Percentiles rank a stretch among this genome's conserved stretches.
Evolutionary conservation across 2,888 invertebrate species (phyloP).

Genomic region (Caenorhabditis imperialis): DNA sequence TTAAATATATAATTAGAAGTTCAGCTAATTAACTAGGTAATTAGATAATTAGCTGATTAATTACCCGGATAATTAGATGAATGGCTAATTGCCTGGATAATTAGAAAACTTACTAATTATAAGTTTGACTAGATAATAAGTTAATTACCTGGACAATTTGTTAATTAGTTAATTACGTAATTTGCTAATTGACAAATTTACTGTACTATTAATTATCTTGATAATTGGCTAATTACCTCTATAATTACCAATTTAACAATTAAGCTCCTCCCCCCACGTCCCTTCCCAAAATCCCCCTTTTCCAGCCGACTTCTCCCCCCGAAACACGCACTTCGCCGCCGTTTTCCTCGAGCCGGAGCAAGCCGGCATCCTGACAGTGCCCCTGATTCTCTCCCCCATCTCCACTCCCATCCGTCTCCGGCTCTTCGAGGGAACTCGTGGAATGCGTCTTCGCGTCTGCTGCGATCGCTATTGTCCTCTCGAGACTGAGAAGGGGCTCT

Average conservation of each 20-base stretch:
- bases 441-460: constrained; percentile 70
- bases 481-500: constrained; percentile 69
- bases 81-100: too few relatives aligned
- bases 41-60: too few relatives aligned
- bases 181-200: too few relatives aligned
- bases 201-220: too few relatives aligned
- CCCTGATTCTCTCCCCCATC: constrained; percentile 37
- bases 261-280: too few relatives aligned
- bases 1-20: too few relatives aligned
- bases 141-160: background rate
- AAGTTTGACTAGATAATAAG: too few relatives aligned
- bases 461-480: constrained; percentile 73
- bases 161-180: background rate
- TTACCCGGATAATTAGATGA: too few relatives aligned
- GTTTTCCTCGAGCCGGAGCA: constrained; percentile 72
- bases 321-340: constrained; percentile 69
- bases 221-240: too few relatives aligned
- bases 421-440: constrained; percentile 71
- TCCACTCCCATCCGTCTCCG: constrained; percentile 60
- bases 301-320: constrained; percentile 67
- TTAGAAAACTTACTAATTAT: too few relatives aligned
- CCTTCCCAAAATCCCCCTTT: constrained; percentile 1
- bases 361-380: constrained; percentile 64
- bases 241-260: too few relatives aligned
- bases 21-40: too few relatives aligned